phyloP scores from a whole-genome alignment of 2,797 vertebrate species.

The Steatocranus sp. region DNA sequence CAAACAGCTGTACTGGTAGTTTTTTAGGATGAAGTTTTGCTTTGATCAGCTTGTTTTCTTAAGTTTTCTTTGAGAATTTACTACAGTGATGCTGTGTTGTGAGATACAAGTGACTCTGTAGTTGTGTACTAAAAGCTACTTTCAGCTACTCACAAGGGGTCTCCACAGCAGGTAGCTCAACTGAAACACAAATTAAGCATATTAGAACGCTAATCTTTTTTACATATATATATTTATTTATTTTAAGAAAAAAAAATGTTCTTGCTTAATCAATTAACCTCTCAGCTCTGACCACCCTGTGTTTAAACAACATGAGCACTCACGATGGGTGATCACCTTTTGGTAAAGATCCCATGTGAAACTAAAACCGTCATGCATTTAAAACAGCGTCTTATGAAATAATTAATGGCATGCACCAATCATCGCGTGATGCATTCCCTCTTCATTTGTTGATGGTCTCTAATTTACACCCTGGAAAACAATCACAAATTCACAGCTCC shows the following conservation, averaged over 20 bases:
- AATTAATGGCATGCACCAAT: constrained; percentile 36
- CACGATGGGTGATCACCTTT: neutral
- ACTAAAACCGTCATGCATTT: constrained; percentile 9
- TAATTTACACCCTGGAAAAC: constrained; percentile 68
- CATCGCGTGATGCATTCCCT: constrained; percentile 36
- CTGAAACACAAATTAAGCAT: neutral
- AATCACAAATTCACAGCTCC: constrained; percentile 58
- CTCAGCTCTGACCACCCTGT: neutral
- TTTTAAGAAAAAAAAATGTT: neutral
- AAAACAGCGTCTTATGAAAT: constrained; percentile 15
- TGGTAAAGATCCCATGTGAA: neutral
- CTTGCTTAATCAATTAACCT: neutral
- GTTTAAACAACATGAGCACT: neutral
- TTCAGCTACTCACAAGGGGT: neutral
- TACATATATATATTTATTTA: neutral
- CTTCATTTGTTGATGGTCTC: constrained; percentile 57
- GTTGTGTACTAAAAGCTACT: neutral
- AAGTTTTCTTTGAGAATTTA: neutral
- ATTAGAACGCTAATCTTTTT: neutral
- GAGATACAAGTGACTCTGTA: neutral
- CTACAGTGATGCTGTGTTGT: neutral
- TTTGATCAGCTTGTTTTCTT: neutral
- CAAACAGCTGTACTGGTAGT: neutral
- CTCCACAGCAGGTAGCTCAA: neutral
- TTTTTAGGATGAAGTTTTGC: neutral